Evolutionary conservation across 2,113 vertebrate genomes (phyloP), one percentile per base, ranked within the genome.

Genomic region (Grallaria varia): DNA sequence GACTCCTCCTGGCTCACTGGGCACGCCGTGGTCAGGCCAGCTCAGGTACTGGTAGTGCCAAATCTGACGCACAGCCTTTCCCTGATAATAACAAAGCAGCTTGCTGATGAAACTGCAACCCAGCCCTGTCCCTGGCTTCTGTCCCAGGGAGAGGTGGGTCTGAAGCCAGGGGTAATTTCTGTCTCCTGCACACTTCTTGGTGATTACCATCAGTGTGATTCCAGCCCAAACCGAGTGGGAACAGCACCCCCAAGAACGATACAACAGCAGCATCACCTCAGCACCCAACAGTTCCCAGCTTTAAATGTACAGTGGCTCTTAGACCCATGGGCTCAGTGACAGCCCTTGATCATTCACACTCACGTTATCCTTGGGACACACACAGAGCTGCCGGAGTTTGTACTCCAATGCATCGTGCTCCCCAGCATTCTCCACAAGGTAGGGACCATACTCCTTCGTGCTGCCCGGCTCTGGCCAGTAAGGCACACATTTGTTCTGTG

Each of bases 1-100:
- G 77, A 99, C 98, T 17, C 98, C 99, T 11, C 99, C 99, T 0
- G 99, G 99, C 80, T 99, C 98, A 4, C 98, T 97, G 42, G 99
- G 99, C 5, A 99, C 99, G 1, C 99, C 99, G 0, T 99, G 99
- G 94, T 99, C 99, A 3, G 99, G 99, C 99, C 99, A 99, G 98
- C 98, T 99, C 96, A 99, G 89, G 97, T 99, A 99, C 96, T 99
- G 99, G 97, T 98, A 99, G 81, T 99, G 99, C 98, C 98, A 99
- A 55, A 99, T 98, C n/a, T 98, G 97, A 47, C 98, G 98, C 68
- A 96, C 56, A 44, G 82, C 84, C n/a, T 95, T 94, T 25, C 31
- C 18, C 97, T 97, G 79, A 19, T 5, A 67, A 84, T 6, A 77
- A 58, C 53, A 95, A 77, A 93, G 85, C 27, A 87, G 3, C n/a